Evolutionary conservation across 2,797 vertebrate genomes (phyloP).

Genomic region (Sciurus carolinensis): DNA sequence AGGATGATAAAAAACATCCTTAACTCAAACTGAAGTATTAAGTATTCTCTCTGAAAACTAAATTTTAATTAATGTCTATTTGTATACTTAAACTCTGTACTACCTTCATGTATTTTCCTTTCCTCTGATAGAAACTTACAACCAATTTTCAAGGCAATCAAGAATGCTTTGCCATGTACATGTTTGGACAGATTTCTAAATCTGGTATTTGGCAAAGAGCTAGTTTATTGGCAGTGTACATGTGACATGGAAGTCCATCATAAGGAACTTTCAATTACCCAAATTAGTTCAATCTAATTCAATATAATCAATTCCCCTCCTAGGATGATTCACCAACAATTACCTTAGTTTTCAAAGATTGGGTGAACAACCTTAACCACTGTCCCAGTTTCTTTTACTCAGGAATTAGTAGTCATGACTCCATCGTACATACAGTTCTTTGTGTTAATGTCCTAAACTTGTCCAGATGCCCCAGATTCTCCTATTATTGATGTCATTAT

Average conservation of each 20-base stretch:
- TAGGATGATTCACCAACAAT: neutral
- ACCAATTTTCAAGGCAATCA: neutral
- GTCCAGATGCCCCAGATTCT: neutral
- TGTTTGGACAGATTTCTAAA: conserved; percentile 1
- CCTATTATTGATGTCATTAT: neutral
- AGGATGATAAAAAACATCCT: neutral
- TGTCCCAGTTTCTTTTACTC: neutral
- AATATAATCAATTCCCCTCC: neutral
- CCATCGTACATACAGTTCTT: neutral
- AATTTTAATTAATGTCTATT: conserved; percentile 10
- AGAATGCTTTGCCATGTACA: neutral
- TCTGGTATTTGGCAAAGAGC: neutral
- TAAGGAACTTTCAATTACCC: neutral
- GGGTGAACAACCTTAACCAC: neutral
- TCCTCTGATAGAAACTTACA: neutral
- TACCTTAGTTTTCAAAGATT: neutral
- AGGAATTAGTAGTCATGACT: neutral
- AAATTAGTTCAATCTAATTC: neutral
- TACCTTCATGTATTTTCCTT: neutral
- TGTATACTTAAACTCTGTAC: neutral
- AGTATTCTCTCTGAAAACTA: neutral
- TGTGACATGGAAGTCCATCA: neutral
- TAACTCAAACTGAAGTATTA: neutral
- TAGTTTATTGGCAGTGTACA: neutral
- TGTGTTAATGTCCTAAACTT: neutral